A percentile compares a stretch with the other conserved stretches of the same genome.
Evolutionary conservation across 2,888 invertebrate genomes (phyloP).

Genomic region (Hydraecia micacea): DNA sequence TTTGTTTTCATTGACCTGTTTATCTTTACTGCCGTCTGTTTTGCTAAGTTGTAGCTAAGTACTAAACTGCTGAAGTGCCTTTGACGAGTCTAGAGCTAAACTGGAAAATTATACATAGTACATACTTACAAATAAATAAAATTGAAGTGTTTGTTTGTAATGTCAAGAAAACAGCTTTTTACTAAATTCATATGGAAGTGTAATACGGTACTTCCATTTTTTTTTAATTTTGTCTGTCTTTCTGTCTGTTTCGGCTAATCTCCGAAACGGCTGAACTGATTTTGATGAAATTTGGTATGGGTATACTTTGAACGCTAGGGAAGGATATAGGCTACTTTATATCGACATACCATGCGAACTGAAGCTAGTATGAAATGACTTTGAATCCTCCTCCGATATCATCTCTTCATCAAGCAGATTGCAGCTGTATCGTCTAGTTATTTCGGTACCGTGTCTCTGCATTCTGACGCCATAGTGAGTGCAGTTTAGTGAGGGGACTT

Average conservation of each 20-base stretch:
- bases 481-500: background rate
- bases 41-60: background rate
- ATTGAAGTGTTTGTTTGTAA: too few relatives aligned
- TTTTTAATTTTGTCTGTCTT: too few relatives aligned
- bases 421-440: background rate
- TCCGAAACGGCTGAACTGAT: too few relatives aligned
- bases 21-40: background rate
- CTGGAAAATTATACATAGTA: background rate
- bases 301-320: too few relatives aligned
- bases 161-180: too few relatives aligned
- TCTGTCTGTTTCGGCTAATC: background rate
- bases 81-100: background rate
- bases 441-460: background rate
- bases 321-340: too few relatives aligned
- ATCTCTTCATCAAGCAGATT: background rate
- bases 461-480: background rate
- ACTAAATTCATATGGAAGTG: too few relatives aligned
- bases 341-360: background rate
- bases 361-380: background rate
- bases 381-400: too few relatives aligned
- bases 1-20: background rate
- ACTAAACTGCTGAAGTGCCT: background rate
- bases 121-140: too few relatives aligned
- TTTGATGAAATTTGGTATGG: too few relatives aligned
- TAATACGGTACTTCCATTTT: too few relatives aligned